Conservation (phyloP, 2,113 vertebrate genomes). For the Anseranas semipalmata region DNA sequence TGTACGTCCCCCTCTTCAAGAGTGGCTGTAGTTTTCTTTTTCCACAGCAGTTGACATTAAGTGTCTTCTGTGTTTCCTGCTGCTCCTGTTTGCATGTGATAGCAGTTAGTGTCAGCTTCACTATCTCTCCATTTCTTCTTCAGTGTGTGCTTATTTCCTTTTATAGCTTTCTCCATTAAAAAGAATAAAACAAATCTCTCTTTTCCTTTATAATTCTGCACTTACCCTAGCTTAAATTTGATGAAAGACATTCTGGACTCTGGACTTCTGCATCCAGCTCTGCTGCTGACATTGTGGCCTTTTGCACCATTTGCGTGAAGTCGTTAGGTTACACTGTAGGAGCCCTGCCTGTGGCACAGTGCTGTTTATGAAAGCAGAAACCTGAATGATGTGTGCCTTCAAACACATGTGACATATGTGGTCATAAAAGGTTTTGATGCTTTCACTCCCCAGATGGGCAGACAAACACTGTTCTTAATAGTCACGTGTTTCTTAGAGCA, state of each 20-base stretch:
- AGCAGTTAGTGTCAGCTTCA: neutral
- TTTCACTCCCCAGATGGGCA: neutral
- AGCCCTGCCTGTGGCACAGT: neutral
- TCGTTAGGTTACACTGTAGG: neutral
- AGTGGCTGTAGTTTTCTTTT: slow-evolving; percentile 56
- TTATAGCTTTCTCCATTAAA: neutral
- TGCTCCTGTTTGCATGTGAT: neutral
- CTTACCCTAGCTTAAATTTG: neutral
- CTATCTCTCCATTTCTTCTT: slow-evolving; percentile 16
- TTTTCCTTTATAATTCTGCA: neutral
- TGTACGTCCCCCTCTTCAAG: slow-evolving; percentile 26
- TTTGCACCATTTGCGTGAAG: neutral
- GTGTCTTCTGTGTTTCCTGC: slow-evolving; percentile 43
- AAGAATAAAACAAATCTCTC: neutral
- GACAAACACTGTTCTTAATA: neutral
- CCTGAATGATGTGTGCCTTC: neutral
- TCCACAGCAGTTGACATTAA: slow-evolving; percentile 59
- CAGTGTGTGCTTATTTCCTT: neutral
- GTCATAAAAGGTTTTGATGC: neutral
- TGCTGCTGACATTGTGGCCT: neutral
- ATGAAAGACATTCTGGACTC: neutral
- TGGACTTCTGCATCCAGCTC: neutral
- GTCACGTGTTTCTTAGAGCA: neutral
- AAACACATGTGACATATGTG: neutral
- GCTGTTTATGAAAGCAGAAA: neutral